Conservation (phyloP, 2,113 vertebrate species). For the Lycaon pictus region DNA sequence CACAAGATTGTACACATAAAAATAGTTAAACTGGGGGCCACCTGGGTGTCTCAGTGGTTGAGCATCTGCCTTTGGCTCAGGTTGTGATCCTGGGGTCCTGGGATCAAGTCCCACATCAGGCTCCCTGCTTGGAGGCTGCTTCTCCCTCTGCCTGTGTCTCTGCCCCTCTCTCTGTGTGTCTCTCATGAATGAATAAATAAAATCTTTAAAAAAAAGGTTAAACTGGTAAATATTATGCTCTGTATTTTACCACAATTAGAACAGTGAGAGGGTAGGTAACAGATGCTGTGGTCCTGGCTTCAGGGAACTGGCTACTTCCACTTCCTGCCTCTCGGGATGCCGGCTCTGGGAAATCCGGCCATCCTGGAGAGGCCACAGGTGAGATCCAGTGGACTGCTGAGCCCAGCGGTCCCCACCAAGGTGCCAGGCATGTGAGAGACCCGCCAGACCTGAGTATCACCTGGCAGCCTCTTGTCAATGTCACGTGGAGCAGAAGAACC, state of each 20-base stretch:
- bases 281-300: not conserved
- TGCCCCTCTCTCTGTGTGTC: no score
- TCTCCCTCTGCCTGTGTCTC: no score
- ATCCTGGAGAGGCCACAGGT: not conserved
- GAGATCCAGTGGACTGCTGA: not conserved
- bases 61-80: no score
- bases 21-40: not conserved
- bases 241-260: not conserved
- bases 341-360: no score
- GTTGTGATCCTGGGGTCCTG: no score
- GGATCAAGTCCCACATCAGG: no score
- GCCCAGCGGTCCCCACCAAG: not conserved
- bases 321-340: not conserved
- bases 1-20: accelerated
- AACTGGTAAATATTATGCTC: no score
- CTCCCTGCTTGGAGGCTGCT: no score
- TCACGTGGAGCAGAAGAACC: not conserved
- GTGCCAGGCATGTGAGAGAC: not conserved
- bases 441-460: not conserved
- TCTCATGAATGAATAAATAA: no score
- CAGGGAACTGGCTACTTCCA: not conserved
- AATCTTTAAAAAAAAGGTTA: not conserved
- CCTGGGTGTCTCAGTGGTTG: no score
- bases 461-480: not conserved
- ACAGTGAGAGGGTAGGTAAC: no score